Evolutionary conservation across 1,140 invertebrate genomes (phyloP).

Genomic region (Pseudoatta argentina): DNA sequence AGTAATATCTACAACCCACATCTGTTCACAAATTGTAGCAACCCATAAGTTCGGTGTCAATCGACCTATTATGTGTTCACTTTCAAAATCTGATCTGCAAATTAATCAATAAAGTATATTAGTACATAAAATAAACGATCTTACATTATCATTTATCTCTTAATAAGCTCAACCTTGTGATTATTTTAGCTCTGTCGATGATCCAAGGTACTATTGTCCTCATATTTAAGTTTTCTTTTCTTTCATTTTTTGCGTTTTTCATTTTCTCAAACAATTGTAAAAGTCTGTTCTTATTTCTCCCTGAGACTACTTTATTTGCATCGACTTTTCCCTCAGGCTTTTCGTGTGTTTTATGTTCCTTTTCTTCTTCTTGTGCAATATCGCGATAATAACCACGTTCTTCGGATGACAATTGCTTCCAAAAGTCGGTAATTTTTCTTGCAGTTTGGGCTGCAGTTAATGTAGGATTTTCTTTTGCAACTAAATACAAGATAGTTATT

Average conservation of each 20-base stretch:
- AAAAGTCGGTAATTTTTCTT: constrained; percentile 79
- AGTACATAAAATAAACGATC: constrained; percentile 47
- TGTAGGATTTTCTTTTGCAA: constrained; percentile 78
- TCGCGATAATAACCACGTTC: constrained; percentile 85
- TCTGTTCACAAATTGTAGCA: constrained; percentile 68
- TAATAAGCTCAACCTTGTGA: constrained; percentile 40
- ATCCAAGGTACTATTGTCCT: constrained; percentile 75
- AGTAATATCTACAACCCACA: constrained; percentile 74
- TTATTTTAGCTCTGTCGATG: constrained; percentile 70
- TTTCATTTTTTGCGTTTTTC: constrained; percentile 69
- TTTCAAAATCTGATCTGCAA: constrained; percentile 62
- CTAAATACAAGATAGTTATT: constrained; percentile 63
- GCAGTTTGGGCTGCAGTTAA: constrained; percentile 83
- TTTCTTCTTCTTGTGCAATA: constrained; percentile 70
- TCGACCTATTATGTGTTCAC: constrained; percentile 71
- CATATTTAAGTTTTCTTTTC: constrained; percentile 67
- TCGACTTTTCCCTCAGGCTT: constrained; percentile 52
- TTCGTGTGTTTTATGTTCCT: not conserved
- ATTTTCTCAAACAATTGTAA: constrained; percentile 77
- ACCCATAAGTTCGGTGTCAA: constrained; percentile 75
- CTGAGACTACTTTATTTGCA: constrained; percentile 33
- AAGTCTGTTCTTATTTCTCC: constrained; percentile 75
- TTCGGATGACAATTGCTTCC: constrained; percentile 83
- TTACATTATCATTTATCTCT: constrained; percentile 15
- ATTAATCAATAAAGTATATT: constrained; percentile 33